phyloP scores from a whole-genome alignment of 2,113 vertebrate species.

The Fulmarus glacialis region DNA sequence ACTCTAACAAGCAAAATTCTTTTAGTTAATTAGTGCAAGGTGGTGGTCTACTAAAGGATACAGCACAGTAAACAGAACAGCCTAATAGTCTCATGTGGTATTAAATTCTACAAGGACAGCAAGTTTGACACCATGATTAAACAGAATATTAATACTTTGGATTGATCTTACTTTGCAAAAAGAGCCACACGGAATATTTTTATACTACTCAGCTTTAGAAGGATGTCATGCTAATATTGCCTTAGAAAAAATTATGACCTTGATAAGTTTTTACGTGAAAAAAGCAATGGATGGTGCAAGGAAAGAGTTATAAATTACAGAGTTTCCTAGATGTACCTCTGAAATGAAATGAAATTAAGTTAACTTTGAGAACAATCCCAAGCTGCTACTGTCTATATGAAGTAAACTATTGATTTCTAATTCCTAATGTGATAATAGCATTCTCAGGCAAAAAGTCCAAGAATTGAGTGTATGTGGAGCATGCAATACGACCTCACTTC shows the following conservation, averaged over 20 bases:
- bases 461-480: background rate
- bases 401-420: background rate
- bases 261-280: background rate
- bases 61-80: background rate
- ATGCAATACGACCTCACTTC: background rate
- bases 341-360: background rate
- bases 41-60: background rate
- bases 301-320: background rate
- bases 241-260: background rate
- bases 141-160: background rate
- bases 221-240: background rate
- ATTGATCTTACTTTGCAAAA: slow-evolving; percentile 13
- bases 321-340: background rate
- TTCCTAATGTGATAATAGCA: background rate
- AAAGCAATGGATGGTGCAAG: background rate
- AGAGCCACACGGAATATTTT: background rate
- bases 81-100: background rate
- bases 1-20: background rate
- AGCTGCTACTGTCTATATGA: background rate
- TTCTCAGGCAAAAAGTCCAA: background rate
- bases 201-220: background rate
- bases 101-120: slow-evolving; percentile 29
- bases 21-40: background rate
- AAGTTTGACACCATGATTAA: background rate
- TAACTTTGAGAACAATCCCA: background rate